These are phyloP conservation scores for Riptortus pedestris DNA, from an alignment of 1,140 invertebrate genomes.

Conservation along the genomic window DNA sequence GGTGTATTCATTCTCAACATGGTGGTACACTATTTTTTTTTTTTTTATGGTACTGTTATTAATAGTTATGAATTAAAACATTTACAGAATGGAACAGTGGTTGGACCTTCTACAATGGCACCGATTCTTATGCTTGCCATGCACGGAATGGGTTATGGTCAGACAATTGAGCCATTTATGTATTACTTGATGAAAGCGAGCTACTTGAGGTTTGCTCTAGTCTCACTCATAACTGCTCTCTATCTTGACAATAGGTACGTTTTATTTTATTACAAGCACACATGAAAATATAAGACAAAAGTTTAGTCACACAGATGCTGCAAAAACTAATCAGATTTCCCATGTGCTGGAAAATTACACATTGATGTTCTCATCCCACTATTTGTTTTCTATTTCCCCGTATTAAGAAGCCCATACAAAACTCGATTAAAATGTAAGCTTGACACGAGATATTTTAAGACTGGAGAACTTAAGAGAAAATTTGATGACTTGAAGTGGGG, in stretches of 20 bases:
- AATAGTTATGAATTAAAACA: too few relatives aligned
- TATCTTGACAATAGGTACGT: conserved; percentile 41
- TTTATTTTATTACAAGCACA: too few relatives aligned
- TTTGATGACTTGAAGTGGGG: too few relatives aligned
- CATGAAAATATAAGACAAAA: not conserved
- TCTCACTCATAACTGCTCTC: conserved; percentile 42
- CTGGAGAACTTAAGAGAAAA: too few relatives aligned
- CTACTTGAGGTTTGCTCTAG: conserved; percentile 47
- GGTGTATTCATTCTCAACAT: too few relatives aligned
- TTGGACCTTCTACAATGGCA: conserved; percentile 36
- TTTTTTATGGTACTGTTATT: too few relatives aligned
- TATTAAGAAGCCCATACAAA: too few relatives aligned
- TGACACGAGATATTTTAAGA: too few relatives aligned
- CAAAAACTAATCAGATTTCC: too few relatives aligned
- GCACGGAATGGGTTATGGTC: conserved; percentile 39
- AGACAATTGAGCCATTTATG: conserved; percentile 41
- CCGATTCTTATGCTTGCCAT: conserved; percentile 37
- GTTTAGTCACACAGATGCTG: not conserved
- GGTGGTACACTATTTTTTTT: too few relatives aligned
- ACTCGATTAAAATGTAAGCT: too few relatives aligned
- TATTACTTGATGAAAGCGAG: conserved; percentile 45
- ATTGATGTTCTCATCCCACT: not conserved
- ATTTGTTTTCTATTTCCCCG: not conserved
- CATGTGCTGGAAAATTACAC: not conserved
- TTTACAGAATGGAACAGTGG: conserved; percentile 38